Evolutionary conservation across 2,113 vertebrate genomes (phyloP), one percentile per base, ranked within the genome.

Genomic region (Otolemur garnettii): DNA sequence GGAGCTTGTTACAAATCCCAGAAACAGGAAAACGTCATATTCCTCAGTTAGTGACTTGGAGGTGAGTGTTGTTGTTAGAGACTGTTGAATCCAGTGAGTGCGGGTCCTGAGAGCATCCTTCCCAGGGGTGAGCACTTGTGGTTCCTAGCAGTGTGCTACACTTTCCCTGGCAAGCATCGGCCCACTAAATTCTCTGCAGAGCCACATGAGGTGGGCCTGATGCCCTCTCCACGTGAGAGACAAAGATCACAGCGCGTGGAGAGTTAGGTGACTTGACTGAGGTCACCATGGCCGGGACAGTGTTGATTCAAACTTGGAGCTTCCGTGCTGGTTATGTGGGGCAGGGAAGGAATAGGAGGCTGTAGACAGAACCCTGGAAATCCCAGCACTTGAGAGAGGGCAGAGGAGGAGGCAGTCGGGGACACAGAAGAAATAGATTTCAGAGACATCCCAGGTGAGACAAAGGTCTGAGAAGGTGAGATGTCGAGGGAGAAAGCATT

Each of bases 101-200:
- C 12, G n/a, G 68, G 2, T 42, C 68, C 35, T 0, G 4, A 28
- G 35, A 24, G 18, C 26, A 5, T 14, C n/a, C 15, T 30, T 45
- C 17, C 14, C 42, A 30, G 33, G 4, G 21, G 9, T 33, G 57
- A 42, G 50, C 2, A 5, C 13, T 33, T 64, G n/a, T 69, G 38
- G 8, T 9, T 33, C 3, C 79, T 42, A 30, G 22, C 2, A 0
- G 9, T 2, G 18, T 28, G 50, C 35, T 26, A 3, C 59, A 28
- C 14, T 72, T 15, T 42, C 75, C 75, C 82, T 30, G 33, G 8
- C 35, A 0, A 7, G 42, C n/a, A 5, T 53, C 2, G 53, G 83
- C 64, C 9, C 28, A 0, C 14, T 19, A 10, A n/a, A 6, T 11
- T 38, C 26, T 68, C 87, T 66, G 18, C 53, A 10, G 12, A 59